Conservation (phyloP, 64 coral and sea anemone genomes). For the Catalaphyllia jardinei region DNA sequence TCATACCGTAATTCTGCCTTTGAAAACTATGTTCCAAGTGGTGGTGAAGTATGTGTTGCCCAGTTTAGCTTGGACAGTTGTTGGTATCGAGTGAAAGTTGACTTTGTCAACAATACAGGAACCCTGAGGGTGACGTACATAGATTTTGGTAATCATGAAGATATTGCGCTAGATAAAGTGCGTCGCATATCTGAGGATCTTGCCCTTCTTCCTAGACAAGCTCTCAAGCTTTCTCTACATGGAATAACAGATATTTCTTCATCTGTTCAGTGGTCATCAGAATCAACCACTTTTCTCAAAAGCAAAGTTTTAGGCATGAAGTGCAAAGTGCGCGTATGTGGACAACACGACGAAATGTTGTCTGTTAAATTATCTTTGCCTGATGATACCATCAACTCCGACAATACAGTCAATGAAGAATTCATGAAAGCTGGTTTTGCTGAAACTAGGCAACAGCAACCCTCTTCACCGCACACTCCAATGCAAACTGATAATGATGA, state of each 20-base stretch:
- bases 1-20: conserved; percentile 57
- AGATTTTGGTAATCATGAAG: conserved; percentile 91
- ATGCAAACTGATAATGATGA: background rate
- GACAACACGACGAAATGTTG: conserved; percentile 29
- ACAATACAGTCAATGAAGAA: conserved; percentile 18
- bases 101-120: conserved; percentile 70
- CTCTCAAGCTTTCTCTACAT: conserved; percentile 71
- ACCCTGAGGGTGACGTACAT: conserved; percentile 71
- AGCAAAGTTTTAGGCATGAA: conserved; percentile 61
- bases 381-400: background rate
- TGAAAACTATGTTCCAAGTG: conserved; percentile 75
- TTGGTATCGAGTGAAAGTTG: conserved; percentile 88
- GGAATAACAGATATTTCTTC: conserved; percentile 13
- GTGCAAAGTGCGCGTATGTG: conserved; percentile 30
- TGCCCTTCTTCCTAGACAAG: conserved; percentile 68
- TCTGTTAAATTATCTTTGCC: conserved; percentile 48
- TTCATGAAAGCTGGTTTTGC: conserved; percentile 51
- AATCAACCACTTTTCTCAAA: conserved; percentile 50
- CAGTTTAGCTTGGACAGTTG: conserved; percentile 71
- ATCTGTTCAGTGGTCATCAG: conserved; percentile 50
- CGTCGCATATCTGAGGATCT: conserved; percentile 72
- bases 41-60: conserved; percentile 77
- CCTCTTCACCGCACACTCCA: background rate
- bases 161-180: conserved; percentile 61
- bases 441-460: background rate